These are phyloP conservation scores for Amphiprion percula DNA, from an alignment of 2,113 vertebrate species.

Conservation along the genomic window DNA sequence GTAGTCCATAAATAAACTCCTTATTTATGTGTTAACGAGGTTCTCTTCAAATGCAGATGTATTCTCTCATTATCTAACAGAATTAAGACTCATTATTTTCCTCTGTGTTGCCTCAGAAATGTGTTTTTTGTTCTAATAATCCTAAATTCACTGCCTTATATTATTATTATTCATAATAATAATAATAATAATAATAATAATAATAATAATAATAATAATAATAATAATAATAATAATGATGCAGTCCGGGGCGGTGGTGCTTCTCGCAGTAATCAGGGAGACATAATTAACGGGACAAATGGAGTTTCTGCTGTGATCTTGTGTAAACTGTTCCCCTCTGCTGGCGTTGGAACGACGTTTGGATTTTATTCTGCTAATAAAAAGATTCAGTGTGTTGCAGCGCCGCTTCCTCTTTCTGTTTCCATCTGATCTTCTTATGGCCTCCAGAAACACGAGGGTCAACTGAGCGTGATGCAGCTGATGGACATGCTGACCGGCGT, in stretches of 20 bases:
- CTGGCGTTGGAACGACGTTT: conserved; percentile 66
- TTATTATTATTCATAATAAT: no score
- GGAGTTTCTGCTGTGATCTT: conserved; percentile 56
- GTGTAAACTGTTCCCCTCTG: conserved; percentile 56
- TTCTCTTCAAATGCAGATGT: background rate
- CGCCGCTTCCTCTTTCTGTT: background rate
- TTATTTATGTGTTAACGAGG: no score
- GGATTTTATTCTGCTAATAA: conserved; percentile 64
- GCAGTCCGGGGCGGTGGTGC: conserved; percentile 37
- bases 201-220: background rate
- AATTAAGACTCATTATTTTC: conserved; percentile 10
- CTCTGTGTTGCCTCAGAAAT: conserved; percentile 26
- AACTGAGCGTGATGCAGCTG: conserved; percentile 89
- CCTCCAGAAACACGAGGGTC: conserved; percentile 92
- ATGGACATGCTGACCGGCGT: conserved; percentile 91
- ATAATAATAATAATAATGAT: background rate
- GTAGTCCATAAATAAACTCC: no score
- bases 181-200: background rate
- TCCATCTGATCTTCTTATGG: background rate
- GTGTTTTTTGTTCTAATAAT: conserved; percentile 23
- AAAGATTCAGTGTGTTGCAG: background rate
- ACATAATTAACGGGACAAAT: conserved; percentile 68
- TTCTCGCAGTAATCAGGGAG: conserved; percentile 52
- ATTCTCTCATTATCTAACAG: conserved; percentile 1
- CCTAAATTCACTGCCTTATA: background rate